Percentiles rank a stretch among this genome's conserved stretches.
Evolutionary conservation across 2,113 vertebrate genomes (phyloP).

Genomic region (Marmota monax): DNA sequence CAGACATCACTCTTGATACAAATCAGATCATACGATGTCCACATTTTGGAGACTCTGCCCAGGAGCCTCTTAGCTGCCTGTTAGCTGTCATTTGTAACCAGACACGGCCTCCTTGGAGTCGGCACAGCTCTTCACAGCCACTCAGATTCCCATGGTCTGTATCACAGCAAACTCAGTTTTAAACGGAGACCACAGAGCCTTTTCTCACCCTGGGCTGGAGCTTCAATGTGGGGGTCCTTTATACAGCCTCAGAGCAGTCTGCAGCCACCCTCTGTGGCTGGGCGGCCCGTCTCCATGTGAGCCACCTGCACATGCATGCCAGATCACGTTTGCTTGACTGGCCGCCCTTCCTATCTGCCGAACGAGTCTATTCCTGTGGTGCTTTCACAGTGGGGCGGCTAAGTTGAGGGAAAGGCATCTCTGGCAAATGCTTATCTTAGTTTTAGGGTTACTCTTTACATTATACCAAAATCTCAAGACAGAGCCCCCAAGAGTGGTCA

Average conservation of each 20-base stretch:
- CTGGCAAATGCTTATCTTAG: neutral
- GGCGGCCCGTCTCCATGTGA: rapidly evolving
- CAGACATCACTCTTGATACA: neutral
- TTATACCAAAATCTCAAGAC: neutral
- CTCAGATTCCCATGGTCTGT: neutral
- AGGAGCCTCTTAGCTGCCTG: neutral
- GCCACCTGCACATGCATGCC: too few relatives aligned
- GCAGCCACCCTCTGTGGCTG: neutral
- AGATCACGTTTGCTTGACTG: rapidly evolving
- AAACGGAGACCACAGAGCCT: neutral
- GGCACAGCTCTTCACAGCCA: neutral
- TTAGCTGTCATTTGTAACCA: neutral
- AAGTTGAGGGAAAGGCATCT: neutral
- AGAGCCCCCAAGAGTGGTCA: rapidly evolving
- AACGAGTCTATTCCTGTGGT: neutral
- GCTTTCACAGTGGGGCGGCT: too few relatives aligned
- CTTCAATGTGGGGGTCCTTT: neutral
- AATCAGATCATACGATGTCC: neutral
- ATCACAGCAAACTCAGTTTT: neutral
- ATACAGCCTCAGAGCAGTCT: neutral
- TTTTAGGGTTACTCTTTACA: neutral
- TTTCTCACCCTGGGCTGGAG: rapidly evolving
- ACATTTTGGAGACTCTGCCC: neutral
- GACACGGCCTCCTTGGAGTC: rapidly evolving
- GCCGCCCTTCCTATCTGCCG: rapidly evolving